Percentiles rank a stretch among this genome's conserved stretches.
Evolutionary conservation across 2,888 invertebrate species (phyloP).

Genomic region (Troglohyphantes excavatus): DNA sequence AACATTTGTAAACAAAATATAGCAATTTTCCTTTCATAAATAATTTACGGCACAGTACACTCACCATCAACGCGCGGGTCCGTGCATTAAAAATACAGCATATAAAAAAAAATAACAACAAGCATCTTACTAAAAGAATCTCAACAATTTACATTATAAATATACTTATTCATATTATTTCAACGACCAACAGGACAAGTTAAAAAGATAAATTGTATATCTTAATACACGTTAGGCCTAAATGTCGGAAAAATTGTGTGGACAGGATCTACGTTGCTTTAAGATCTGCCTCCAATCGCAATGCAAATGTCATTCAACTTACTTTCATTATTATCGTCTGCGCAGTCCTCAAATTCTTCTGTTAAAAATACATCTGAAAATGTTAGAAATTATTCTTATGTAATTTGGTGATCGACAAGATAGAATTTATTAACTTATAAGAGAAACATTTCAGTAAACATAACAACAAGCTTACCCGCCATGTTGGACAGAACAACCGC

Average conservation of each 20-base stretch:
- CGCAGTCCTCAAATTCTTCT: conserved; percentile 56
- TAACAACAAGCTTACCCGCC: conserved; percentile 78
- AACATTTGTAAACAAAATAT: not conserved
- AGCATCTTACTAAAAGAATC: not conserved
- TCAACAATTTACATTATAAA: not conserved
- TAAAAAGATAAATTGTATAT: not conserved
- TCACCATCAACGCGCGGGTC: conserved; percentile 18
- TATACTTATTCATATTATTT: not conserved
- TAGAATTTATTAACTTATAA: conserved; percentile 31
- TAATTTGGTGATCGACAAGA: conserved; percentile 1
- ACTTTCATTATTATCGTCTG: conserved; percentile 59
- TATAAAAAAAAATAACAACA: not conserved
- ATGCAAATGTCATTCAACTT: conserved; percentile 58
- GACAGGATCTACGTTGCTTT: conserved; percentile 70
- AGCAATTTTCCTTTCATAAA: not conserved
- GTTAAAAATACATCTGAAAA: conserved; percentile 70
- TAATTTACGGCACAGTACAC: not conserved
- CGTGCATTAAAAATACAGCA: not conserved
- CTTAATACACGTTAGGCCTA: conserved; percentile 61
- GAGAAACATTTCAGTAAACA: conserved; percentile 38
- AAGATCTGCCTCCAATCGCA: conserved; percentile 16
- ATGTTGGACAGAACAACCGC: conserved; percentile 76
- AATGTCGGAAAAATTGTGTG: conserved; percentile 27
- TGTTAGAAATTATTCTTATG: conserved; percentile 31
- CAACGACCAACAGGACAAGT: not conserved